Evolutionary conservation across 1,140 invertebrate species (phyloP).

Genomic region (Sitobion miscanthi): DNA sequence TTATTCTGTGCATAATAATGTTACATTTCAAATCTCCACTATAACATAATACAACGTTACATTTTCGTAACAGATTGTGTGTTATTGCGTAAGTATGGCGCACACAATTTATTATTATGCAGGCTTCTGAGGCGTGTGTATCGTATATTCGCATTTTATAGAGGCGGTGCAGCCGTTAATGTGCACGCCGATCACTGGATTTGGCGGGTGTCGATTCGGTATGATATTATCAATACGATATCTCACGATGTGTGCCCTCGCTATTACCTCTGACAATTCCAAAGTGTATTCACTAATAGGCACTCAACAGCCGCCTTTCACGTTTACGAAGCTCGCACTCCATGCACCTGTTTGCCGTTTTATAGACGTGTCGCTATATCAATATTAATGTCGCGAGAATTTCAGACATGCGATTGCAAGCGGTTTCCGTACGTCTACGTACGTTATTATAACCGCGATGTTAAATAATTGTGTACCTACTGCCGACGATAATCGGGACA

Average conservation of each 20-base stretch:
- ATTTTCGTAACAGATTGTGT: not conserved
- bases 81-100: not conserved
- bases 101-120: not conserved
- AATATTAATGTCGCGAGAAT: not conserved
- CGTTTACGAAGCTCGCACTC: not conserved
- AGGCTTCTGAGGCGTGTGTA: not conserved
- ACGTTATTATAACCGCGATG: not conserved
- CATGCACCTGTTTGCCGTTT: not conserved
- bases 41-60: not conserved
- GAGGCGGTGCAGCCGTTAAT: not conserved
- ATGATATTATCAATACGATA: slow-evolving; percentile 11
- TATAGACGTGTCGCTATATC: slow-evolving; percentile 5
- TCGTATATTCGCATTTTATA: not conserved
- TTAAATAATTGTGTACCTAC: not conserved
- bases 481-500: not conserved
- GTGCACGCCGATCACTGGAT: slow-evolving; percentile 8
- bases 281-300: slow-evolving; percentile 10
- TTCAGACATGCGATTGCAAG: not conserved
- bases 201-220: not conserved
- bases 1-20: too few relatives aligned
- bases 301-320: not conserved
- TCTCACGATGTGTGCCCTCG: not conserved
- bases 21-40: not conserved
- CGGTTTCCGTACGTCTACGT: not conserved
- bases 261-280: slow-evolving; percentile 6